Percentiles rank a stretch among this genome's conserved stretches.
Conservation (phyloP, 2,113 vertebrate species). For the Prunella fulvescens region DNA sequence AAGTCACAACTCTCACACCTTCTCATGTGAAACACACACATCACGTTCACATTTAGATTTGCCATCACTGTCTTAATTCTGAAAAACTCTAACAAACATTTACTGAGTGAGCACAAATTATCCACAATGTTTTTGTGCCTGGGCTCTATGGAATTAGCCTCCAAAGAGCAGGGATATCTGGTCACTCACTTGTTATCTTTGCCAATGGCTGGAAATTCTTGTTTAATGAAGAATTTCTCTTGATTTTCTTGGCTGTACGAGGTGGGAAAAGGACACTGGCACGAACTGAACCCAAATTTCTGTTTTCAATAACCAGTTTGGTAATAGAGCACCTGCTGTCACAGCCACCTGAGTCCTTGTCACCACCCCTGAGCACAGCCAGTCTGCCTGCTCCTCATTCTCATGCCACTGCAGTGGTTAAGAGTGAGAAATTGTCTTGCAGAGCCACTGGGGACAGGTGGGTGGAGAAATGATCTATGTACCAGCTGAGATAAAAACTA, state of each 20-base stretch:
- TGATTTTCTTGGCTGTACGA: background rate
- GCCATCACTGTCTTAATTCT: background rate
- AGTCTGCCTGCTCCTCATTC: background rate
- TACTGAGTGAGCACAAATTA: background rate
- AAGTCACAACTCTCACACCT: background rate
- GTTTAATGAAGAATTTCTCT: background rate
- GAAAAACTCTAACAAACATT: background rate
- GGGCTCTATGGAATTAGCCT: background rate
- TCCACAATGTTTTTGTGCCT: background rate
- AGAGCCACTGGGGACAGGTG: slow-evolving; percentile 22
- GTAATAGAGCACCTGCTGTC: background rate
- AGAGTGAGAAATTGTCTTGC: background rate
- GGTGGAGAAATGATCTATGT: background rate
- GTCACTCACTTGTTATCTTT: background rate
- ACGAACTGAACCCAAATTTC: background rate
- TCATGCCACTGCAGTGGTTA: slow-evolving; percentile 11
- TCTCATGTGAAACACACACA: background rate
- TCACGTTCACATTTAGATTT: background rate
- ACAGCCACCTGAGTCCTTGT: background rate
- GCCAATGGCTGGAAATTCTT: background rate
- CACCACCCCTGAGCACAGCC: background rate
- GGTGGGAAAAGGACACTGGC: background rate
- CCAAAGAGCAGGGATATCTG: background rate
- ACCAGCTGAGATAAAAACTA: slow-evolving; percentile 16
- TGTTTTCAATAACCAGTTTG: background rate